Conservation (phyloP, 2,113 vertebrate genomes). For the Pelvicachromis taeniatus region DNA sequence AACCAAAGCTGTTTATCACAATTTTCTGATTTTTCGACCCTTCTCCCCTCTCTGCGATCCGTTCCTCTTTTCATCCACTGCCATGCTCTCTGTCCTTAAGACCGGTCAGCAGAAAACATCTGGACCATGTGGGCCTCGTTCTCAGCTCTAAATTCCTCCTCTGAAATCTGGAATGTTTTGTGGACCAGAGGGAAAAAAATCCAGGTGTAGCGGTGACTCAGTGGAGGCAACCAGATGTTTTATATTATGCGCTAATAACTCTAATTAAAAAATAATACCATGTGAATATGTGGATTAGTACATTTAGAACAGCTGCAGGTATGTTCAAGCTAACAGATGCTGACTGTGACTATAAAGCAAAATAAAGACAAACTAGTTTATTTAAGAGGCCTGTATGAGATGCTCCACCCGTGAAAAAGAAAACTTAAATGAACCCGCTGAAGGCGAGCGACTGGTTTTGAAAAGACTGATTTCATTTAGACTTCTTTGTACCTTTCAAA, state of each 20-base stretch:
- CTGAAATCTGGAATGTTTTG: slow-evolving; percentile 20
- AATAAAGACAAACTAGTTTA: background rate
- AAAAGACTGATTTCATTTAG: background rate
- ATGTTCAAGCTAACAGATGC: background rate
- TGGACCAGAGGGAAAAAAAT: background rate
- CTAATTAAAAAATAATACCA: background rate
- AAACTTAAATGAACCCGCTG: background rate
- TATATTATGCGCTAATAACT: background rate
- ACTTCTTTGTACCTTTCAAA: background rate
- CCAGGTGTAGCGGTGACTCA: background rate
- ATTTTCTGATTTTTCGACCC: background rate
- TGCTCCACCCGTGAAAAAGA: background rate
- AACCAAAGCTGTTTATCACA: slow-evolving; percentile 1
- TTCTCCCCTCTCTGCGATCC: background rate
- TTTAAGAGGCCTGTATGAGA: background rate
- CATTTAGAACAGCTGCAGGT: background rate
- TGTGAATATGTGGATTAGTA: background rate
- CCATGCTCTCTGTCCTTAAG: background rate
- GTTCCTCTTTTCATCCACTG: background rate
- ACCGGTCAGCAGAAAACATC: slow-evolving; percentile 14
- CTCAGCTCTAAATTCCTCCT: background rate
- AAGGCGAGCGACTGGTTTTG: background rate
- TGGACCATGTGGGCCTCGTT: slow-evolving; percentile 9
- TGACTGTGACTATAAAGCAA: background rate
- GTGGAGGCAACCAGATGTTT: slow-evolving; percentile 1